Conservation (phyloP, 2,888 invertebrate genomes). For the Hermodice carunculata region DNA sequence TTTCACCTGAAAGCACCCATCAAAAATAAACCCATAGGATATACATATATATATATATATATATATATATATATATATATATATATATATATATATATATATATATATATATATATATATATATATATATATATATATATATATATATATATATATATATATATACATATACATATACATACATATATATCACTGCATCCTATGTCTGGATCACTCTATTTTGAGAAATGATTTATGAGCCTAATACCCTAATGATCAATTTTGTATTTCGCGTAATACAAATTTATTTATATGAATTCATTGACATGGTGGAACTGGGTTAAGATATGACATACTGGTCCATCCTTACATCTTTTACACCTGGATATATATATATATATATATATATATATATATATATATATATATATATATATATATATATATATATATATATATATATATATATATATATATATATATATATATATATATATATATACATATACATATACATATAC, state of each 20-base stretch:
- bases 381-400: constrained; percentile 4
- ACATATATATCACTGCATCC: background rate
- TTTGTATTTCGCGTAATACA: too few relatives aligned
- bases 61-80: constrained; percentile 10
- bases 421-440: constrained; percentile 16
- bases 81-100: constrained; percentile 14
- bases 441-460: constrained; percentile 26
- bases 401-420: constrained; percentile 15
- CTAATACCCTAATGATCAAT: too few relatives aligned
- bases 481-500: background rate
- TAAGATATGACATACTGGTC: too few relatives aligned
- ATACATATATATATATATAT: background rate
- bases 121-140: constrained; percentile 7
- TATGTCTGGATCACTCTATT: background rate
- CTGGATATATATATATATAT: background rate
- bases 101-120: constrained; percentile 12
- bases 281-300: too few relatives aligned
- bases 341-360: too few relatives aligned
- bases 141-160: constrained; percentile 14
- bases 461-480: background rate
- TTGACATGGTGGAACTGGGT: too few relatives aligned
- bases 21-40: background rate
- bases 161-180: background rate
- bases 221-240: background rate
- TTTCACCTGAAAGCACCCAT: background rate